Base-by-base conservation (phyloP, 2,113 vertebrate genomes). In the Typhlomys cinereus region DNA sequence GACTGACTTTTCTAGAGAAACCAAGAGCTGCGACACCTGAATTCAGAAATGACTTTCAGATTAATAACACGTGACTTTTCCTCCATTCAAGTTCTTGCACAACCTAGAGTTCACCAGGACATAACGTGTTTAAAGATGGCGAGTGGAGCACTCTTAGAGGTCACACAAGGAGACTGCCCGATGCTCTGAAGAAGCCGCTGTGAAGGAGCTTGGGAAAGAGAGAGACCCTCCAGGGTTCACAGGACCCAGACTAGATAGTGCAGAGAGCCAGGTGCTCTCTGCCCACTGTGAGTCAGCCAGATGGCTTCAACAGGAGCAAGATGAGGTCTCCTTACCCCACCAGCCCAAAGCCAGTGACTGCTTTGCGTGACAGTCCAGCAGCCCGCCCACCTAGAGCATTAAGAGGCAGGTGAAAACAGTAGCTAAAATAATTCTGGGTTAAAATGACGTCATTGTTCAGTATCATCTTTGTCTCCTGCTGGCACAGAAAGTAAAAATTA, bases 291-390 rank as follows among this genome's bases (percentile, higher is more conserved):
- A 31, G n/a, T n/a, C n/a, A n/a, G 44, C 7, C 44, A 50, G 29
- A 27, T 44, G 44, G 20, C 44, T 4, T 34, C 34, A 7, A 64
- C 25, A 18, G 13, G 7, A 4, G 20, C 15, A 7, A n/a, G 21
- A 7, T 0, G n/a, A 52, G 34, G 48, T 6, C 54, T 15, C 17
- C 31, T 3, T 5, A 2, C 44, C n/a, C 27, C 2, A 2, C 7
- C 2, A 0, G 41, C 4, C 59, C 67, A 14, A 2, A 0, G 0
- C 2, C 48, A 8, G 36, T 2, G 48, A 17, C 1, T n/a, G 1
- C 10, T 66, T 11, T 17, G 62, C 12, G 1, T 0, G 1, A 8
- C 0, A 31, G 10, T 57, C 41, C 74, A 29, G 5, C 21, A 25
- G 44, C 44, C 50, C 5, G 12, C n/a, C n/a, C 0, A 0, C 88